Base-by-base conservation (phyloP, 2,113 vertebrate species). In the Amazona vittata region DNA sequence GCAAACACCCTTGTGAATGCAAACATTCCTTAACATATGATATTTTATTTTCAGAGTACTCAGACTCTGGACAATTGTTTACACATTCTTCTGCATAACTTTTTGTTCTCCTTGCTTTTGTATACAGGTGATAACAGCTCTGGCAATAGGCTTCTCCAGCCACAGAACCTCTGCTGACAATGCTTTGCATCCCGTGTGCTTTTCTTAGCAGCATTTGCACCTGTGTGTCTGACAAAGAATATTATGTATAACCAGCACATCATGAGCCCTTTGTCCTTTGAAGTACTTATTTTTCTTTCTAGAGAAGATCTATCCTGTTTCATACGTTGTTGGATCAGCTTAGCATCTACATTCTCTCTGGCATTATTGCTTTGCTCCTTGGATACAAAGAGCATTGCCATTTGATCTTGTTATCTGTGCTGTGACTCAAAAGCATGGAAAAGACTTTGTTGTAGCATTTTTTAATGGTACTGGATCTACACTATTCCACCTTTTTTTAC, bases 251-350 rank as follows among this genome's bases (percentile, higher is more conserved):
- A 60, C 35, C 65, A 79, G 62, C 50, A 80, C 2, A 3, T 46
- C 50, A 47, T 1, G 11, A 96, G 71, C 6, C 53, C 71, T 90
- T 83, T 78, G 77, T 79, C 80, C 91, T 74, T 33, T 62, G 59
- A 94, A 77, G 59, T 65, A 92, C 24, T 68, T 75, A 37, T 15
- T 92, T 96, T 91, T 86, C 68, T 75, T 84, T 74, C 69, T 39
- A 94, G 52, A 73, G 65, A 82, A 93, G 63, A 88, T 26, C 52
- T 5, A 59, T 86, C 71, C 63, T 80, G 41, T 73, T 90, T 86
- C 63, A 7, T 55, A 90, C 86, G 31, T 44, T 87, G 63, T 65
- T 70, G 75, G 43, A 94, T 92, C 63, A 76, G 52, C 67, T 92
- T 77, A 80, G 57, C 24, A 55, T 35, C 69, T 60, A 39, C 0